These are phyloP conservation scores for Paramuricea clavata DNA, from an alignment of 92 coral and sea anemone species.

Conservation along the genomic window DNA sequence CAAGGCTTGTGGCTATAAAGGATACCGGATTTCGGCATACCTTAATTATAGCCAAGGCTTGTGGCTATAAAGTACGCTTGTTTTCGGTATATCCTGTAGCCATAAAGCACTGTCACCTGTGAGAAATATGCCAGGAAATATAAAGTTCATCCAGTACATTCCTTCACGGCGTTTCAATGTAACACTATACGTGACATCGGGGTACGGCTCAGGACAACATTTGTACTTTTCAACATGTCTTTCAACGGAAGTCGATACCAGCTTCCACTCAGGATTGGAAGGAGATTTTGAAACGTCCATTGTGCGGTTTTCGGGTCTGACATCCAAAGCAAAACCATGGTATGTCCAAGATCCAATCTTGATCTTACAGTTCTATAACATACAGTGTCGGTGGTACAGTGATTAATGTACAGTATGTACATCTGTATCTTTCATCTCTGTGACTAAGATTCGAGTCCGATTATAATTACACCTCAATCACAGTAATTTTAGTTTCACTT, in stretches of 20 bases:
- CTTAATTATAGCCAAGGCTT: too few relatives aligned
- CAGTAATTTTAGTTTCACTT: too few relatives aligned
- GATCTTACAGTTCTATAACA: constrained; percentile 9
- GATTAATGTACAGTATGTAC: background rate
- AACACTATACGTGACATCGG: constrained; percentile 31
- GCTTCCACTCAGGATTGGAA: constrained; percentile 47
- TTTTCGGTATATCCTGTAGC: too few relatives aligned
- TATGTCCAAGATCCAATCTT: constrained; percentile 49
- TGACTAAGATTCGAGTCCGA: too few relatives aligned
- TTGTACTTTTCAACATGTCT: background rate
- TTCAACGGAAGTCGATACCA: constrained; percentile 22
- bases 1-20: too few relatives aligned
- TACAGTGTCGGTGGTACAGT: background rate
- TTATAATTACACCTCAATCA: too few relatives aligned
- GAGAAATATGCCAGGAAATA: constrained; percentile 38
- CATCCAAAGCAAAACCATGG: constrained; percentile 30
- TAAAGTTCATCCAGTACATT: constrained; percentile 40
- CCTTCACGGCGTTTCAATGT: constrained; percentile 18
- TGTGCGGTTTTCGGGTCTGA: constrained; percentile 10
- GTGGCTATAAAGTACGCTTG: too few relatives aligned
- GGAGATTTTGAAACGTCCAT: constrained; percentile 46
- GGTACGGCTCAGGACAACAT: constrained; percentile 49
- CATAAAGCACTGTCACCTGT: constrained; percentile 9
- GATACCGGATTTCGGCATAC: too few relatives aligned
- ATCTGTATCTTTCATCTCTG: background rate